Percentiles rank a stretch among this genome's conserved stretches.
Evolutionary conservation across 1,140 invertebrate species (phyloP).

Genomic region (Drosophila rufa): DNA sequence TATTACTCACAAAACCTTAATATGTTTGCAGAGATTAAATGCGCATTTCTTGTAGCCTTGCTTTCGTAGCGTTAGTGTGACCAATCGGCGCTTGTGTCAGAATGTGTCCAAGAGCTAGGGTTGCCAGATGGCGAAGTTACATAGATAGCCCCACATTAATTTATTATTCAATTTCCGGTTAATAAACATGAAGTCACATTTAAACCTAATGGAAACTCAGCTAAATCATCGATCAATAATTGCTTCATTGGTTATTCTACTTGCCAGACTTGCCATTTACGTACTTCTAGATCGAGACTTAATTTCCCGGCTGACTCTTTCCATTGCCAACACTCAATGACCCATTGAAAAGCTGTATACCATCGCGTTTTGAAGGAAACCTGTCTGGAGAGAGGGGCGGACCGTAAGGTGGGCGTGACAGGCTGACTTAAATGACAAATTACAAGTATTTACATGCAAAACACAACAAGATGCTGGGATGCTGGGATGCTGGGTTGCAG

Average conservation of each 20-base stretch:
- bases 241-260: conserved; percentile 6
- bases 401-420: conserved; percentile 8
- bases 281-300: conserved; percentile 1
- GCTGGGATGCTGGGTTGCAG: conserved; percentile 18
- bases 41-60: too few relatives aligned
- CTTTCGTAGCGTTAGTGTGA: too few relatives aligned
- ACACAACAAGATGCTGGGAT: conserved; percentile 51
- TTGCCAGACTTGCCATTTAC: neutral
- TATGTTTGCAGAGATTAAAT: neutral
- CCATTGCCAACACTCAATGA: conserved; percentile 33
- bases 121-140: too few relatives aligned
- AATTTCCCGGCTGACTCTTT: neutral
- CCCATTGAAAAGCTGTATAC: conserved; percentile 38
- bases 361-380: conserved; percentile 29
- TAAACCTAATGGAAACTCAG: neutral
- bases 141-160: neutral
- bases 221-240: conserved; percentile 19
- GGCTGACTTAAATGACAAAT: conserved; percentile 66
- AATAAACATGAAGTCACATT: neutral
- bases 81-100: too few relatives aligned
- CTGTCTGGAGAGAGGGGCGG: conserved; percentile 7
- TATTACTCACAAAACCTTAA: neutral
- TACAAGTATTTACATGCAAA: conserved; percentile 71
- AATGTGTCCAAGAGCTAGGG: too few relatives aligned
- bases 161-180: neutral